A percentile compares a stretch with the other conserved stretches of the same genome.
Conservation (phyloP, 2,888 invertebrate genomes). For the Dascillus cervinus region DNA sequence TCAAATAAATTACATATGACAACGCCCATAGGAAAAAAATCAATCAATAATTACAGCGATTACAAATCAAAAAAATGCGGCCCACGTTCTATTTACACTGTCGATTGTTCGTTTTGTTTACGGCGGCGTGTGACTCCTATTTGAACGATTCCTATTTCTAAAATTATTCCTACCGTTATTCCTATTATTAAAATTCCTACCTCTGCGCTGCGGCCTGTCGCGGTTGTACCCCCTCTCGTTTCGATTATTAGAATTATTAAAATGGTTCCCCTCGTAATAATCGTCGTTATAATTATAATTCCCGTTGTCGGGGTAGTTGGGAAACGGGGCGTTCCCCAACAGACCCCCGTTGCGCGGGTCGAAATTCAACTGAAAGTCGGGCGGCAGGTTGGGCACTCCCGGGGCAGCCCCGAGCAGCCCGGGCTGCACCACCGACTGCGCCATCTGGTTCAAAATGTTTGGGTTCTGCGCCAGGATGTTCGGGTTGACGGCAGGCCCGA, state of each 20-base stretch:
- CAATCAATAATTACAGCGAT: too few relatives aligned
- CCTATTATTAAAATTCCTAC: slow-evolving; percentile 12
- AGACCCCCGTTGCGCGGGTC: slow-evolving; percentile 35
- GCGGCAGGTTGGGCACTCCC: slow-evolving; percentile 38
- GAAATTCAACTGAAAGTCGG: slow-evolving; percentile 38
- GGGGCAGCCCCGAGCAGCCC: slow-evolving; percentile 46
- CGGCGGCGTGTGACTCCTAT: slow-evolving; percentile 33
- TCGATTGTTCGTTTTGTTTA: too few relatives aligned
- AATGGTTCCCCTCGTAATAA: slow-evolving; percentile 32
- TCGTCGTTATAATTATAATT: slow-evolving; percentile 40
- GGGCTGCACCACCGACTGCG: slow-evolving; percentile 42
- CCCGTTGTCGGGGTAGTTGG: slow-evolving; percentile 14
- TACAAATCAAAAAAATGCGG: too few relatives aligned
- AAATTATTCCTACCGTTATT: slow-evolving; percentile 19
- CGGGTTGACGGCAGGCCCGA: slow-evolving; percentile 45
- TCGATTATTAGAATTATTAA: slow-evolving; percentile 5
- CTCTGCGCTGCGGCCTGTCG: slow-evolving; percentile 8
- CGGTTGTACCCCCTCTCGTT: slow-evolving; percentile 9
- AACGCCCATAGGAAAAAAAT: too few relatives aligned
- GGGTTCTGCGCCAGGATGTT: slow-evolving; percentile 50
- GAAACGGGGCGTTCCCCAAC: slow-evolving; percentile 31
- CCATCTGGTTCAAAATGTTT: slow-evolving; percentile 41
- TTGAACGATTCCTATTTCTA: slow-evolving; percentile 30
- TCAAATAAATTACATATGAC: too few relatives aligned
- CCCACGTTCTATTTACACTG: too few relatives aligned